Evolutionary conservation across 2,113 vertebrate genomes (phyloP).

Genomic region (Dunckerocampus dactyliophorus): DNA sequence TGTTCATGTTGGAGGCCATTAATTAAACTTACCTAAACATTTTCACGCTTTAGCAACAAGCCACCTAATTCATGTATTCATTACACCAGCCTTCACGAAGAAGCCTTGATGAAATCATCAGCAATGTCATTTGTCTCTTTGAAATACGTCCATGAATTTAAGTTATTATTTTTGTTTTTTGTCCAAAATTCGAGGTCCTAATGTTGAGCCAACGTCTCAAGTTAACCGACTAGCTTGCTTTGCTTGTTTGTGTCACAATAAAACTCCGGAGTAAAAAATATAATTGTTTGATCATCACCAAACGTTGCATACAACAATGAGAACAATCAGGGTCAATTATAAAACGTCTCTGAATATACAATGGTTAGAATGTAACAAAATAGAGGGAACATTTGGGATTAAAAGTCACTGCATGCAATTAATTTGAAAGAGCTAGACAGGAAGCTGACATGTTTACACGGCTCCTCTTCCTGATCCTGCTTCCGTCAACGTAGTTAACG

Average conservation of each 20-base stretch:
- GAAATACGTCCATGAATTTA: no score
- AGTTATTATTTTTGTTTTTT: neutral
- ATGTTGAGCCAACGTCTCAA: neutral
- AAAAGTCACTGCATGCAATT: neutral
- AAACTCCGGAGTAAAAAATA: neutral
- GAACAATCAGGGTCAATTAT: no score
- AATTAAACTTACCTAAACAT: neutral
- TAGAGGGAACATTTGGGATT: no score
- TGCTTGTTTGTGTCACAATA: conserved; percentile 44
- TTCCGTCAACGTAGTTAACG: conserved; percentile 10
- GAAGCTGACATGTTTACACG: conserved; percentile 50
- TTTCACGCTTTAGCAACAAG: no score
- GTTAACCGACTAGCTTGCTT: neutral
- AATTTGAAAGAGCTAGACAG: conserved; percentile 39
- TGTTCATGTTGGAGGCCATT: conserved; percentile 49
- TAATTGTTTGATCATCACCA: neutral
- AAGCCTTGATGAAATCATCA: no score
- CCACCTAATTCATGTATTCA: no score
- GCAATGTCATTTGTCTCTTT: no score
- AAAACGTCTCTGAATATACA: neutral
- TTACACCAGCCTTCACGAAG: no score
- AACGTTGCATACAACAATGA: neutral
- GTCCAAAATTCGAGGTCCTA: neutral
- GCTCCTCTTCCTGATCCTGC: conserved; percentile 12
- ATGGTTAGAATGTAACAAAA: neutral